Percentiles rank a stretch among this genome's conserved stretches.
Conservation (phyloP, 64 coral and sea anemone genomes). For the Montipora foliosa region DNA sequence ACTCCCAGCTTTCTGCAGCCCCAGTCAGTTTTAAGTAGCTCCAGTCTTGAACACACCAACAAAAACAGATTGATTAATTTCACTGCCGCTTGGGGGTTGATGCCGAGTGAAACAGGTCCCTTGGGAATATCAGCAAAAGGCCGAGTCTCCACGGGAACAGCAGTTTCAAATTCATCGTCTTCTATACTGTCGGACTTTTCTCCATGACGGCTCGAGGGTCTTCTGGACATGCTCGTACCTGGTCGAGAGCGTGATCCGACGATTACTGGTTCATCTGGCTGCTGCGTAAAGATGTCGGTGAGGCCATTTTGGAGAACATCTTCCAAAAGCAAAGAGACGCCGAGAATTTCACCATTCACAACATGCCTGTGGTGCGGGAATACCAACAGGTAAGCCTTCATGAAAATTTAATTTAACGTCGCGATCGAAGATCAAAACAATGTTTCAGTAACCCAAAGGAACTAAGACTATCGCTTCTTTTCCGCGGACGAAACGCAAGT, state of each 20-base stretch:
- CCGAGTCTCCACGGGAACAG: conserved; percentile 12
- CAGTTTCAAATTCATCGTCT: background rate
- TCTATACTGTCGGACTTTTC: conserved; percentile 31
- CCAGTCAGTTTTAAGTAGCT: conserved; percentile 93
- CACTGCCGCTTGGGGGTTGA: conserved; percentile 84
- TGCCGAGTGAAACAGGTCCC: conserved; percentile 83
- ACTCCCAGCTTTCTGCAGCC: conserved; percentile 91
- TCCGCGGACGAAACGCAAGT: too few relatives aligned
- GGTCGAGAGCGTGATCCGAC: conserved; percentile 73
- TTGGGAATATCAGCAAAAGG: conserved; percentile 74
- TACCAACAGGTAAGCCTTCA: background rate
- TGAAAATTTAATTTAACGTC: too few relatives aligned
- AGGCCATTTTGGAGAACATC: conserved; percentile 94
- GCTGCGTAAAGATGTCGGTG: conserved; percentile 80
- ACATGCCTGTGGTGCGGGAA: conserved; percentile 77
- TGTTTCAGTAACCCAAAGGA: too few relatives aligned
- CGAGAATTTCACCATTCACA: conserved; percentile 98
- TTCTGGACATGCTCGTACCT: conserved; percentile 82
- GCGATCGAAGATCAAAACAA: too few relatives aligned
- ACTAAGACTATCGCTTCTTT: too few relatives aligned
- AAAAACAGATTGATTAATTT: conserved; percentile 92
- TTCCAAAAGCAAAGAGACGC: conserved; percentile 91
- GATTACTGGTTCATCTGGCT: conserved; percentile 62
- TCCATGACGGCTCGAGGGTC: conserved; percentile 63
- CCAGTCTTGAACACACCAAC: conserved; percentile 84